These are phyloP conservation scores for Ginglymostoma cirratum DNA, from an alignment of 2,113 vertebrate species.

Conservation along the genomic window DNA sequence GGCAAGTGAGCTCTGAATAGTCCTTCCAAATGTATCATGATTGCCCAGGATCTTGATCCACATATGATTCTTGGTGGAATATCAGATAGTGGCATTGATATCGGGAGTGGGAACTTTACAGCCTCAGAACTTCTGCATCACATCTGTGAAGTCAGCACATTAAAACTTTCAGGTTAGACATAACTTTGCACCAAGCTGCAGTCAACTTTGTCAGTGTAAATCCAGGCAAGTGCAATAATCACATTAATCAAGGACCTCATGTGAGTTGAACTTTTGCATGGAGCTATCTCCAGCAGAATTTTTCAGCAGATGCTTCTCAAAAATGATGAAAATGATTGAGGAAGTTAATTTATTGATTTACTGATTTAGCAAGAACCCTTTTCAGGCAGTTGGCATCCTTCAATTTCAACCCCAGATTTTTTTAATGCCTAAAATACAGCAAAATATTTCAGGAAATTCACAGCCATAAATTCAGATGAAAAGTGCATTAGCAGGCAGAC, in stretches of 20 bases:
- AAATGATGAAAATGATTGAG: background rate
- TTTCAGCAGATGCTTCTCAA: background rate
- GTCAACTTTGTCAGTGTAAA: background rate
- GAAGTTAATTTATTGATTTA: background rate
- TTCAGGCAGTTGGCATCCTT: background rate
- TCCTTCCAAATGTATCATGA: background rate
- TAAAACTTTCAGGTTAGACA: background rate
- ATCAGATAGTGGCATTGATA: background rate
- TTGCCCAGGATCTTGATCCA: background rate
- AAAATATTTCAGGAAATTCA: background rate
- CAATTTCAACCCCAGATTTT: background rate
- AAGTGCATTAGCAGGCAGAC: background rate
- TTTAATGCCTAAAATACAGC: background rate
- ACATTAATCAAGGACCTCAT: background rate
- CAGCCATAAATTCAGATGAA: background rate
- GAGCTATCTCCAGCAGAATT: background rate
- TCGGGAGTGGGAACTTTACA: background rate
- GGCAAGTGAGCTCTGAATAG: background rate
- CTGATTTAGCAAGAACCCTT: background rate
- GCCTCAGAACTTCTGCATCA: background rate
- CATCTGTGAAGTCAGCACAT: background rate
- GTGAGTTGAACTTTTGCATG: background rate
- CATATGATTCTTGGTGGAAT: background rate
- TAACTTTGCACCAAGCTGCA: background rate
- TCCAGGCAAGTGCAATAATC: background rate